Evolutionary conservation across 2,797 vertebrate genomes (phyloP).

Genomic region (Micropoecilia bifurca): DNA sequence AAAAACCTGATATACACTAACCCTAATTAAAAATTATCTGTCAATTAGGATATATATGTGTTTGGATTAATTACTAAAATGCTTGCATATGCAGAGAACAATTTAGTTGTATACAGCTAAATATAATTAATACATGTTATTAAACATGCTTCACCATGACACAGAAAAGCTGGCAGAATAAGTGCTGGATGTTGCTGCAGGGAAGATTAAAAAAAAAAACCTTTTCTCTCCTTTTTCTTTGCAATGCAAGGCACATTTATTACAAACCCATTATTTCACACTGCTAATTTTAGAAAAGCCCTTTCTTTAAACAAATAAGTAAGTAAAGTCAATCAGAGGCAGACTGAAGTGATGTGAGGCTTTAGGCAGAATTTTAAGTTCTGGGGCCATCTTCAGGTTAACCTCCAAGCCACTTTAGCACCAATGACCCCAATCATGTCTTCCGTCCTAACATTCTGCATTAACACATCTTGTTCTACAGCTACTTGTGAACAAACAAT

Average conservation of each 20-base stretch:
- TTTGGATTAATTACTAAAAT: not conserved
- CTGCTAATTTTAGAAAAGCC: not conserved
- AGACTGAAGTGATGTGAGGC: not conserved
- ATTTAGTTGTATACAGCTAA: not conserved
- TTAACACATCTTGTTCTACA: not conserved
- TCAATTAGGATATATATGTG: not conserved
- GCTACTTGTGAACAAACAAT: not conserved
- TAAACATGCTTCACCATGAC: not conserved
- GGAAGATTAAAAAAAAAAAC: not conserved
- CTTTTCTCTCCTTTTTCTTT: not conserved
- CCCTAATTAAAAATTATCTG: not conserved
- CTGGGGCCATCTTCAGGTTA: not conserved
- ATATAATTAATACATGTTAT: not conserved
- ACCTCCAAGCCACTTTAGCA: not conserved
- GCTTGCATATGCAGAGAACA: not conserved
- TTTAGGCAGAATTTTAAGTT: not conserved
- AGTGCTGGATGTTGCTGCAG: not conserved
- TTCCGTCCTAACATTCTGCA: not conserved
- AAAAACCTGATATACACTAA: not conserved
- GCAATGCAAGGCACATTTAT: not conserved
- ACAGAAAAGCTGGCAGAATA: not conserved
- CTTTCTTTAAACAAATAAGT: not conserved
- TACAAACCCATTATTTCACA: not conserved
- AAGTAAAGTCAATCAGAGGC: not conserved
- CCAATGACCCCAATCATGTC: not conserved